Conservation (phyloP, 2,113 vertebrate species). For the Poeciliopsis prolifica region DNA sequence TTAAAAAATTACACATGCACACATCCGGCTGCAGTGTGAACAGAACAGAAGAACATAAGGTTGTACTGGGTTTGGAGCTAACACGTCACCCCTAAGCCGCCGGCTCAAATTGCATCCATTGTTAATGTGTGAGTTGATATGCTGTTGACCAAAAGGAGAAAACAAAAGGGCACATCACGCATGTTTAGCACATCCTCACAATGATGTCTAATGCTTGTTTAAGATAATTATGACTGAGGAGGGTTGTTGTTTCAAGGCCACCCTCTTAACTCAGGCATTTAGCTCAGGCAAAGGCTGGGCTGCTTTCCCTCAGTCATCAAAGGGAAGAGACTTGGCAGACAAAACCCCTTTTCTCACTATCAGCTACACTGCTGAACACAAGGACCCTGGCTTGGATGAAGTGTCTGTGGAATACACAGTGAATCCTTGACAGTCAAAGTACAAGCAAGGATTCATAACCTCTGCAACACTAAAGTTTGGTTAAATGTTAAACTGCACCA, state of each 20-base stretch:
- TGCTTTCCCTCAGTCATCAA: constrained; percentile 68
- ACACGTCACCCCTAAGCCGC: constrained; percentile 39
- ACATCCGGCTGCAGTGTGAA: constrained; percentile 13
- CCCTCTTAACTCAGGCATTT: constrained; percentile 66
- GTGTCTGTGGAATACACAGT: constrained; percentile 22
- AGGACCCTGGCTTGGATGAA: constrained; percentile 29
- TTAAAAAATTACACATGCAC: no score
- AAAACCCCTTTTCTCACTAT: constrained; percentile 45
- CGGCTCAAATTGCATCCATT: constrained; percentile 53
- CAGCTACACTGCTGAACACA: constrained; percentile 53
- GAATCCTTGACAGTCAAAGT: constrained; percentile 16
- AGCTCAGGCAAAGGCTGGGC: constrained; percentile 42
- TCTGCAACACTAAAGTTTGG: not conserved
- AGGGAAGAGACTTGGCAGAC: constrained; percentile 59
- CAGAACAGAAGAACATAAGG: constrained; percentile 34
- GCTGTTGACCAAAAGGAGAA: constrained; percentile 45
- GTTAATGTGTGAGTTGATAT: constrained; percentile 44
- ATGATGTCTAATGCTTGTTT: constrained; percentile 72
- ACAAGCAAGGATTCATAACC: not conserved
- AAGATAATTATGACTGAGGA: constrained; percentile 56
- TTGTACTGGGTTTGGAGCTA: constrained; percentile 28
- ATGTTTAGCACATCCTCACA: constrained; percentile 50
- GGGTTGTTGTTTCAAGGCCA: constrained; percentile 69
- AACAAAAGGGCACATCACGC: constrained; percentile 52
- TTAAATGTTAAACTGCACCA: not conserved